Conservation (phyloP, 2,888 invertebrate genomes). For the Brachyptera putata region DNA sequence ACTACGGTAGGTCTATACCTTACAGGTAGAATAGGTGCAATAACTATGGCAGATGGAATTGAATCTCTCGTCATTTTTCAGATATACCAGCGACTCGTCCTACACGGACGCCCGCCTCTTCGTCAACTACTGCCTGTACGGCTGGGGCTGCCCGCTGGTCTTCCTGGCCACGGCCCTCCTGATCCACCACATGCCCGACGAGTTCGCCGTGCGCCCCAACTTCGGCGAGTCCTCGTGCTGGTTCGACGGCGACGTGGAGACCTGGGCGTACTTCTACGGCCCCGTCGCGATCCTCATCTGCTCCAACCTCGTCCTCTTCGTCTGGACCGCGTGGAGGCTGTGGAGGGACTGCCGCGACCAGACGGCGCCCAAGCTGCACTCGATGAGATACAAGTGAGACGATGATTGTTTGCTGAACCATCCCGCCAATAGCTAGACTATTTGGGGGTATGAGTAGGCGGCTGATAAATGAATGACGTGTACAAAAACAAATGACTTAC, state of each 20-base stretch:
- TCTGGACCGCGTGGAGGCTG: slow-evolving; percentile 54
- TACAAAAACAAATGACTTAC: too few relatives aligned
- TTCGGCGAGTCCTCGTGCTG: slow-evolving; percentile 59
- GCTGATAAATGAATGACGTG: too few relatives aligned
- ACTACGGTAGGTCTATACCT: too few relatives aligned
- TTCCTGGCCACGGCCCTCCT: slow-evolving; percentile 52
- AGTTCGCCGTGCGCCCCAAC: slow-evolving; percentile 53
- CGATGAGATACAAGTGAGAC: slow-evolving; percentile 50
- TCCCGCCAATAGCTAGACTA: too few relatives aligned
- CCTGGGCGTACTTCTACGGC: slow-evolving; percentile 64
- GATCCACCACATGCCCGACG: slow-evolving; percentile 52
- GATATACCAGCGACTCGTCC: too few relatives aligned
- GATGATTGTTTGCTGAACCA: too few relatives aligned
- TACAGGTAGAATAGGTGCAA: too few relatives aligned
- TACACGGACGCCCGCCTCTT: slow-evolving; percentile 43
- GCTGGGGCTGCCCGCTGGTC: slow-evolving; percentile 55
- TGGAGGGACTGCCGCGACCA: slow-evolving; percentile 46
- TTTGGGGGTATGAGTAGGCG: too few relatives aligned
- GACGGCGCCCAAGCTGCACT: slow-evolving; percentile 18
- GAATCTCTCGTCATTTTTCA: too few relatives aligned
- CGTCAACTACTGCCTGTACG: slow-evolving; percentile 54
- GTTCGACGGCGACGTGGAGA: slow-evolving; percentile 57
- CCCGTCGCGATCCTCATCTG: slow-evolving; percentile 57
- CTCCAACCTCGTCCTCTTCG: slow-evolving; percentile 55
- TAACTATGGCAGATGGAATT: too few relatives aligned